A percentile compares a stretch with the other conserved stretches of the same genome.
phyloP scores from a whole-genome alignment of 2,888 invertebrate genomes.

The Hypomecis atomaria region DNA sequence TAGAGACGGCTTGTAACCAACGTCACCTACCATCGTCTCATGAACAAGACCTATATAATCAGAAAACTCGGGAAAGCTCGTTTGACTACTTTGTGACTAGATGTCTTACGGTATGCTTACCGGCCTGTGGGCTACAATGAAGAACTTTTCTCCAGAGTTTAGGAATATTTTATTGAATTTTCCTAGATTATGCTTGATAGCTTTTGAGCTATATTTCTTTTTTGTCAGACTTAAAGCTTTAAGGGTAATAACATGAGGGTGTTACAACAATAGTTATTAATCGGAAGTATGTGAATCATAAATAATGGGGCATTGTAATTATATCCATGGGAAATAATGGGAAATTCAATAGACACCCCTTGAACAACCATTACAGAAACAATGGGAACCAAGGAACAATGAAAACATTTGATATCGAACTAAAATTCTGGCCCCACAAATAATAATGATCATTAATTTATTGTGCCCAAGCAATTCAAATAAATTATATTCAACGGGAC shows the following conservation, averaged over 20 bases:
- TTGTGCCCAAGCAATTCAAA: not conserved
- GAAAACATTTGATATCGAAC: slow-evolving; percentile 42
- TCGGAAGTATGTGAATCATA: slow-evolving; percentile 12
- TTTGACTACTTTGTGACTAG: no score
- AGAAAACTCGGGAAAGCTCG: no score
- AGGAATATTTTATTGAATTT: no score
- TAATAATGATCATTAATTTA: slow-evolving; percentile 64
- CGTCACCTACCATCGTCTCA: no score
- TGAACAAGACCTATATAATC: no score
- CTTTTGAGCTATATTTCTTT: no score
- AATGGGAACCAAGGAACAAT: slow-evolving; percentile 47
- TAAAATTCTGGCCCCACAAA: slow-evolving; percentile 55
- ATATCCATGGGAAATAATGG: slow-evolving; percentile 40
- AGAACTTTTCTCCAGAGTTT: no score
- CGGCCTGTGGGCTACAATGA: no score
- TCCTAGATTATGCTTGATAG: no score
- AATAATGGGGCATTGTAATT: slow-evolving; percentile 29
- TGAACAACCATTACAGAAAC: slow-evolving; percentile 44
- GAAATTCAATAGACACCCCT: slow-evolving; percentile 39
- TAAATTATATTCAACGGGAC: not conserved
- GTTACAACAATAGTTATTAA: slow-evolving; percentile 12
- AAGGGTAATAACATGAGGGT: slow-evolving; percentile 6
- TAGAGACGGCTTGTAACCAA: no score
- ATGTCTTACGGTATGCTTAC: no score
- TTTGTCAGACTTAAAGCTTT: no score